Percentiles rank a stretch among this genome's conserved stretches.
phyloP scores from a whole-genome alignment of 1,140 invertebrate species.

The Drosophila trapezifrons region DNA sequence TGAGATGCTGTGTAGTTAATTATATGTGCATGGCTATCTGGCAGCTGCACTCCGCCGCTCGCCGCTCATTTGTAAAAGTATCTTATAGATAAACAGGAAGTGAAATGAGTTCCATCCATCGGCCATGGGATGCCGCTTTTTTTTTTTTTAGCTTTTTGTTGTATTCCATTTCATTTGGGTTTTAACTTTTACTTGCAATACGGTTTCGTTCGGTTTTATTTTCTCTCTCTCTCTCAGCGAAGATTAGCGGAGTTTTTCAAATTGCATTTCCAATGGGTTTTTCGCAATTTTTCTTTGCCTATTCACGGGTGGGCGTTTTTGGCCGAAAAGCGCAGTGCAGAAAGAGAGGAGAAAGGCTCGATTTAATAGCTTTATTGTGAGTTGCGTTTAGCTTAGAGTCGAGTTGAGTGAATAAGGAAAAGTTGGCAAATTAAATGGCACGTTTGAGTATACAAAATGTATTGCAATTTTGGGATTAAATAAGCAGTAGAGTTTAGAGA shows the following conservation, averaged over 20 bases:
- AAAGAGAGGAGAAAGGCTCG: conserved; percentile 33
- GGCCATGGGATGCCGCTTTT: conserved; percentile 19
- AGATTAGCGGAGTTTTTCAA: conserved; percentile 32
- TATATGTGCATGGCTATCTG: conserved; percentile 52
- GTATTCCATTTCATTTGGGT: conserved; percentile 41
- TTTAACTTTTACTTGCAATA: conserved; percentile 63
- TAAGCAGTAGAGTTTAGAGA: conserved; percentile 14
- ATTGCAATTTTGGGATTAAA: conserved; percentile 22
- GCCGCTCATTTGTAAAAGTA: conserved; percentile 61
- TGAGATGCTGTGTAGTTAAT: conserved; percentile 64
- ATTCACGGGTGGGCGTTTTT: conserved; percentile 46
- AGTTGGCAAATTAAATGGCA: conserved; percentile 38
- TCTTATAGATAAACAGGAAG: conserved; percentile 75
- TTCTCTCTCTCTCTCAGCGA: conserved; percentile 6
- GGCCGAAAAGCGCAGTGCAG: conserved; percentile 17
- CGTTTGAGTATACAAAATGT: conserved; percentile 29
- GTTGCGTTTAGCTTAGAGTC: conserved; percentile 10
- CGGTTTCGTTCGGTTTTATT: conserved; percentile 27
- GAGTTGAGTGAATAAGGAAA: conserved; percentile 29
- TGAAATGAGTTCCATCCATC: conserved; percentile 45
- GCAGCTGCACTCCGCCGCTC: conserved; percentile 44
- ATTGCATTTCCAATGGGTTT: conserved; percentile 47
- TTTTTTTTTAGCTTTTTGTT: conserved; percentile 24
- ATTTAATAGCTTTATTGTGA: conserved; percentile 45
- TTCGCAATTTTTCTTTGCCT: conserved; percentile 12